phyloP scores from a whole-genome alignment of 64 coral and sea anemone species.

The Exaiptasia diaphana region DNA sequence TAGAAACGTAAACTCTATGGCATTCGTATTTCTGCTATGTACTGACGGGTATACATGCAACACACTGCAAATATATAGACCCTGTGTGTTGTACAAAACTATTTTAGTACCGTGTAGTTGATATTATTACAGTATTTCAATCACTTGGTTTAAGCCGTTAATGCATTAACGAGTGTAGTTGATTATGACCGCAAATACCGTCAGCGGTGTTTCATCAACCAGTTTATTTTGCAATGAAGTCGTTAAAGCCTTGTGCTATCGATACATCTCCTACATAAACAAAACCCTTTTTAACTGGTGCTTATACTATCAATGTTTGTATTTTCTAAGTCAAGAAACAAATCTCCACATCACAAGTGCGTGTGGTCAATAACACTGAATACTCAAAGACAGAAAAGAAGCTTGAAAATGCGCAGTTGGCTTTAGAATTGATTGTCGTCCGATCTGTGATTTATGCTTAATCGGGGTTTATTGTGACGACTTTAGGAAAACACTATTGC shows the following conservation, averaged over 20 bases:
- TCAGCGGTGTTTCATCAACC: no score
- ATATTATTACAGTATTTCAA: not conserved
- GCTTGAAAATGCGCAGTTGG: no score
- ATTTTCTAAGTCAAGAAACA: not conserved
- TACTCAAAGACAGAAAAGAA: no score
- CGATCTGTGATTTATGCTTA: no score
- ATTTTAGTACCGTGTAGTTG: not conserved
- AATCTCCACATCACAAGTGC: not conserved
- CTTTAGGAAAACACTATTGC: no score
- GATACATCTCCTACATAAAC: not conserved
- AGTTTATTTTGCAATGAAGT: constrained; percentile 2
- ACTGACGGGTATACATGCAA: no score
- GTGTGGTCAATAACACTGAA: not conserved
- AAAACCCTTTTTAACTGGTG: not conserved
- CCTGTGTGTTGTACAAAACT: no score
- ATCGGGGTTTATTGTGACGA: no score
- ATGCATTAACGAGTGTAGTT: not conserved
- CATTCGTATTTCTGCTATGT: no score
- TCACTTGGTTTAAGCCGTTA: constrained; percentile 22
- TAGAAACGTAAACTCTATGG: no score
- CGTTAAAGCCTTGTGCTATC: constrained; percentile 10
- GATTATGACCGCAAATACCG: not conserved
- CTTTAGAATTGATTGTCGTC: no score
- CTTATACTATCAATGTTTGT: not conserved
- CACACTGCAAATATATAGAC: no score